These are phyloP conservation scores for Kradibia gibbosae DNA, from an alignment of 1,140 invertebrate species.

Conservation along the genomic window DNA sequence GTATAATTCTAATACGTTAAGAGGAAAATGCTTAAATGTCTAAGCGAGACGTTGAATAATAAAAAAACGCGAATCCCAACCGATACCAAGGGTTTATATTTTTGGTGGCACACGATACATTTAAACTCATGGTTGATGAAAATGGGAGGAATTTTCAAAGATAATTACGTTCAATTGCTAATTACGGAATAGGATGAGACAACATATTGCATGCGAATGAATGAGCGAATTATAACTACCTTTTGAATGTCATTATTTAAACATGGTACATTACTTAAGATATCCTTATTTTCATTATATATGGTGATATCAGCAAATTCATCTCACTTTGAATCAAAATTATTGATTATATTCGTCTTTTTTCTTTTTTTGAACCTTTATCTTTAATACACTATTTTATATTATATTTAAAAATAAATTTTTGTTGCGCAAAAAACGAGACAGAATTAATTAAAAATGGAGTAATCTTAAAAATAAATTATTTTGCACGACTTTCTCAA, in stretches of 20 bases:
- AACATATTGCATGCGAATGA: neutral
- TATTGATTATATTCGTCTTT: too few relatives aligned
- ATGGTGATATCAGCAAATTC: too few relatives aligned
- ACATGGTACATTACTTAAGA: neutral
- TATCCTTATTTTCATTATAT: neutral
- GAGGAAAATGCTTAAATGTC: constrained; percentile 30
- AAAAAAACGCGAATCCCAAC: constrained; percentile 54
- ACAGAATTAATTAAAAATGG: constrained; percentile 19
- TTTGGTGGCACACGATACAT: constrained; percentile 42
- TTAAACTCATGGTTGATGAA: constrained; percentile 34
- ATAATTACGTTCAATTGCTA: constrained; percentile 40
- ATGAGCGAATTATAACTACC: neutral
- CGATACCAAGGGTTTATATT: constrained; percentile 50
- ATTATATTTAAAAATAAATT: too few relatives aligned
- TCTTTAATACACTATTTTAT: neutral
- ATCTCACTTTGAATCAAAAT: too few relatives aligned
- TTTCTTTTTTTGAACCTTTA: neutral
- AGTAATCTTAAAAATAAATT: constrained; percentile 21
- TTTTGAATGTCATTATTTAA: neutral
- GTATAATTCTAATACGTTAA: constrained; percentile 23
- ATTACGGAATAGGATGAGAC: constrained; percentile 28
- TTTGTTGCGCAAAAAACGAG: too few relatives aligned
- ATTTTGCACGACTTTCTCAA: constrained; percentile 3
- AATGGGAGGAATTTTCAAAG: constrained; percentile 44
- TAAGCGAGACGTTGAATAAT: constrained; percentile 42